These are phyloP conservation scores for Chionodraco myersi DNA, from an alignment of 2,113 vertebrate genomes.

Conservation along the genomic window DNA sequence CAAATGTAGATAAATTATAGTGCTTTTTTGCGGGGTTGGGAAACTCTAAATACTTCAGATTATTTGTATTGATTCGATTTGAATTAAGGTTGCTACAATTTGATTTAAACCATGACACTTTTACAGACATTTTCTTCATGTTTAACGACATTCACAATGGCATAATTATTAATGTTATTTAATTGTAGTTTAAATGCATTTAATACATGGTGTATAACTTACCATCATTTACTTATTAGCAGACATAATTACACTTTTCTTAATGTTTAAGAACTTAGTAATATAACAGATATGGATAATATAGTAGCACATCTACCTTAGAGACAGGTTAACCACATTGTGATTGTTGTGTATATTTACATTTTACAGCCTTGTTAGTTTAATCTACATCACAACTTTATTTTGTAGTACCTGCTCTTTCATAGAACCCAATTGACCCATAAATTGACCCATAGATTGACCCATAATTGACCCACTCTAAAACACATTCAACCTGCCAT, in stretches of 20 bases:
- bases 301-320: not conserved
- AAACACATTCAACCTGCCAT: too few relatives aligned
- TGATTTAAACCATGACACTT: not conserved
- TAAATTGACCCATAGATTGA: too few relatives aligned
- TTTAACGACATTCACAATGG: conserved; percentile 1
- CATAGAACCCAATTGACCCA: not conserved
- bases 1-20: not conserved
- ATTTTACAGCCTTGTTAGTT: not conserved
- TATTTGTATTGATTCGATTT: not conserved
- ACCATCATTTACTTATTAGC: not conserved
- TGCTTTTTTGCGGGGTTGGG: not conserved
- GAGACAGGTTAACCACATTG: not conserved
- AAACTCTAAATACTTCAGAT: not conserved
- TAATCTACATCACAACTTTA: not conserved
- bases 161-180: not conserved
- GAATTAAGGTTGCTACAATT: not conserved
- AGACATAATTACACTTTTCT: not conserved
- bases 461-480: too few relatives aligned
- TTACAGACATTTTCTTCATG: not conserved
- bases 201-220: not conserved
- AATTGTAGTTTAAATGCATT: not conserved
- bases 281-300: not conserved
- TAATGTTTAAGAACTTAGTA: too few relatives aligned
- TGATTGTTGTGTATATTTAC: not conserved
- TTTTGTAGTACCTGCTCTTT: not conserved